Base-by-base conservation (phyloP, 2,888 invertebrate genomes). In the Fabriciana adippe region DNA sequence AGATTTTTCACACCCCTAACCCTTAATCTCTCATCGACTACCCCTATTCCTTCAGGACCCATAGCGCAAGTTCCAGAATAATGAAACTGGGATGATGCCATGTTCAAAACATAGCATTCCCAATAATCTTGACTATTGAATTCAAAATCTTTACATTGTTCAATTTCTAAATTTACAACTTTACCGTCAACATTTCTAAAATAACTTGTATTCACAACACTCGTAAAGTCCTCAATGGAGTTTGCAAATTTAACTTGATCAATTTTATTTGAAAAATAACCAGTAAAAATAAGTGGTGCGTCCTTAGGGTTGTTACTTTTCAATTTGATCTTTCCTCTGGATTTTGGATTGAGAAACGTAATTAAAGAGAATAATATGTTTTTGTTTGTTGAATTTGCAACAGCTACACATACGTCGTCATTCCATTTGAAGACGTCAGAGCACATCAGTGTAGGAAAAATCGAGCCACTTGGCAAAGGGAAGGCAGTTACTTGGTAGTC, bases 1-100 rank as follows among this genome's bases (percentile, higher is more conserved):
- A 95, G 79, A 1, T 92, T 86, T 62, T 85, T 83, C 0, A 94
- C 84, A 0, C 95, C 95, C 72, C 93, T 86, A 0, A 95, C 93
- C 55, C 74, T 72, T 21, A 89, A 73, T 47, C 76, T 76, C 15
- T 79, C 76, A 68, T 87, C 87, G 1, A 88, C 80, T 1, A 89
- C 87, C 0, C 79, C 82, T 47, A 79, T 75, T 0, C 78, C 81
- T 47, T 79, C 75, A 0, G 75, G 70, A 3, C 86, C 88, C 87
- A 88, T 89, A 0, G 80, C 78, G 68, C 86, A 86, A 5, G 88
- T 84, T 0, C 86, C 85, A 0, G 76, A 72, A 2, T 77, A 75
- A 69, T 89, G 88, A 68, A 75, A 86, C 35, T 82, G 79, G 6
- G 82, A 81, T 0, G 75, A 72, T 5, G 80, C 82, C 54, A 81